phyloP scores from a whole-genome alignment of 2,797 vertebrate species.

The Stomatorhinus walkeri region DNA sequence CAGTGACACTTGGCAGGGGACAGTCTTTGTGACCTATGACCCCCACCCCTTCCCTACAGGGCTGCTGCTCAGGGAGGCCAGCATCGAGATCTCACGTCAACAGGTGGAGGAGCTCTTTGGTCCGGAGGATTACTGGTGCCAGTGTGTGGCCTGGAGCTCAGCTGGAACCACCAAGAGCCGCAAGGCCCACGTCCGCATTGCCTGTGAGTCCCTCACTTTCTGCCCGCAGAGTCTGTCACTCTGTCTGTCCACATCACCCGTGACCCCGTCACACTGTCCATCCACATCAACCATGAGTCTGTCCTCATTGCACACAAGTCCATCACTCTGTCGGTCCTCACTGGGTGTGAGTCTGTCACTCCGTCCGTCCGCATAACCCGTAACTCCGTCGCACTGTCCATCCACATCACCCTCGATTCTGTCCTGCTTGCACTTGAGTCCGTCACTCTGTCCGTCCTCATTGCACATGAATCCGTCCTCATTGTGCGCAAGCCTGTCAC shows the following conservation, averaged over 20 bases:
- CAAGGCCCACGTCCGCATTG: constrained; percentile 91
- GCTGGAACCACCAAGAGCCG: constrained; percentile 96
- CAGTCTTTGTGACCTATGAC: background rate
- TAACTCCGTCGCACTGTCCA: background rate
- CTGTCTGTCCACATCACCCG: background rate
- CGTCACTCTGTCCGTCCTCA: constrained; percentile 61
- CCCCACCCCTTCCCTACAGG: constrained; percentile 54
- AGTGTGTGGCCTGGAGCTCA: constrained; percentile 98
- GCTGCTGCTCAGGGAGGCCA: constrained; percentile 90
- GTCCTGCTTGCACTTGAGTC: background rate
- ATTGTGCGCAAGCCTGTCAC: background rate
- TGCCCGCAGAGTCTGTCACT: background rate
- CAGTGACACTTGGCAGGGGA: background rate
- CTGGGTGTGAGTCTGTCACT: background rate
- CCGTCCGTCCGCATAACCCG: background rate
- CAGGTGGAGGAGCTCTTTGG: constrained; percentile 97
- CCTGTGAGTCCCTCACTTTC: constrained; percentile 72
- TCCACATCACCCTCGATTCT: background rate
- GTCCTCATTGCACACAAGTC: background rate
- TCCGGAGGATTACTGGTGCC: constrained; percentile 97
- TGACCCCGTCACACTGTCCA: background rate
- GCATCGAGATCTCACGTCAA: constrained; percentile 96
- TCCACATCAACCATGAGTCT: background rate
- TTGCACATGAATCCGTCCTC: constrained; percentile 78
- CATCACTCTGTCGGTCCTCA: background rate